Evolutionary conservation across 2,113 vertebrate genomes (phyloP), one percentile per base, ranked within the genome.

Genomic region (Uria aalge): DNA sequence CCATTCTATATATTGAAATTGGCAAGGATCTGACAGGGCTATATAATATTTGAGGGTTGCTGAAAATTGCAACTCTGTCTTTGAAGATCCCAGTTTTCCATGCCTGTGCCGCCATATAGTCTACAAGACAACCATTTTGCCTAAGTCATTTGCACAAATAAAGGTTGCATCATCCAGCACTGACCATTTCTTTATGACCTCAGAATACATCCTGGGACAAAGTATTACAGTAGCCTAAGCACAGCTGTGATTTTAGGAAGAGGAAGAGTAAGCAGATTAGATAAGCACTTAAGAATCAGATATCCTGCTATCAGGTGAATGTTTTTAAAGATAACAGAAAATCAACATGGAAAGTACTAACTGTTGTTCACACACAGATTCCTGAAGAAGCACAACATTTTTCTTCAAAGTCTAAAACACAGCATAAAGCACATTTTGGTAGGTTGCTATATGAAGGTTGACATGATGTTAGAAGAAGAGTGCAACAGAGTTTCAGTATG

Each of bases 181-280:
- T 62, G 59, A 47, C 29, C 47, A 57, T 88, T 90, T 73, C 69
- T 95, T 82, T 92, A 55, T 55, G 81, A 82, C 81, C 77, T 95
- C 84, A 90, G 41, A 91, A 90, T 76, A 85, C 57, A 91, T 71
- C 91, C 77, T 62, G 85, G 89, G 90, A 90, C 90, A 96, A 94
- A 90, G 87, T 82, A 94, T 87, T 91, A 91, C 78, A 91, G 91
- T 85, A 82, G 63, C 73, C 74, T 50, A 88, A 94, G 84, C 50
- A 91, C 95, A 94, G 89, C 80, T 94, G 91, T 82, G 81, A 96
- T 97, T 96, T 96, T 91, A 94, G 93, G 91, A 96, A 95, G 84
- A 94, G 95, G 95, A 97, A 96, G 95, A 85, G n/a, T 68, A 97
- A 94, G 85, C 47, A 94, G 97, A 96, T 88, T 97, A 95, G 95